phyloP scores from a whole-genome alignment of 1,140 invertebrate species.

The Drosophila parabipectinata region DNA sequence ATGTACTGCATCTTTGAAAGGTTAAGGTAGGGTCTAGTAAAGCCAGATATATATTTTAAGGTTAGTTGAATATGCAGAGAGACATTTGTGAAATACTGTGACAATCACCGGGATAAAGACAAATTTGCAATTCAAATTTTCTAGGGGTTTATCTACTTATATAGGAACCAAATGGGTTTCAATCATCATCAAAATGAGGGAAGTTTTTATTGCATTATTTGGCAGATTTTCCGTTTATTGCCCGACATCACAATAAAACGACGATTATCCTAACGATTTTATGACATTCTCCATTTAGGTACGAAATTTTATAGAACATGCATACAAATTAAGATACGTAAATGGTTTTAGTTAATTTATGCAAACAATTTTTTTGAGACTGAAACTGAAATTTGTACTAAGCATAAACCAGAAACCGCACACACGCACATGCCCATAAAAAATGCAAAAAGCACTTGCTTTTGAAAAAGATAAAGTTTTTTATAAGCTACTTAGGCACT shows the following conservation, averaged over 20 bases:
- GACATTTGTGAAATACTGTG: slow-evolving; percentile 20
- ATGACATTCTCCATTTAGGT: slow-evolving; percentile 39
- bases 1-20: slow-evolving; percentile 15
- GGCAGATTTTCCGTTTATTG: slow-evolving; percentile 32
- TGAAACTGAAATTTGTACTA: slow-evolving; percentile 80
- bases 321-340: slow-evolving; percentile 48
- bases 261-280: slow-evolving; percentile 65
- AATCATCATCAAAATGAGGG: slow-evolving; percentile 43
- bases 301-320: slow-evolving; percentile 39
- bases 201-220: slow-evolving; percentile 56
- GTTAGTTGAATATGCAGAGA: slow-evolving; percentile 25
- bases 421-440: slow-evolving; percentile 15
- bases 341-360: slow-evolving; percentile 74
- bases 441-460: slow-evolving; percentile 10
- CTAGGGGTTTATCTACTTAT: slow-evolving; percentile 2
- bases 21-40: slow-evolving; percentile 26
- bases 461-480: slow-evolving; percentile 21
- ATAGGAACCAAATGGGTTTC: slow-evolving; percentile 11
- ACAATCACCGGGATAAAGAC: slow-evolving; percentile 17
- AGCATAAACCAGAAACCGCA: slow-evolving; percentile 55
- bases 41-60: slow-evolving; percentile 27
- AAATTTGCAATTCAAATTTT: slow-evolving; percentile 37
- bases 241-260: slow-evolving; percentile 28
- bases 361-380: slow-evolving; percentile 79
- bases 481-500: slow-evolving; percentile 40